phyloP scores from a whole-genome alignment of 2,797 vertebrate species.

The Neomorphus geoffroyi region DNA sequence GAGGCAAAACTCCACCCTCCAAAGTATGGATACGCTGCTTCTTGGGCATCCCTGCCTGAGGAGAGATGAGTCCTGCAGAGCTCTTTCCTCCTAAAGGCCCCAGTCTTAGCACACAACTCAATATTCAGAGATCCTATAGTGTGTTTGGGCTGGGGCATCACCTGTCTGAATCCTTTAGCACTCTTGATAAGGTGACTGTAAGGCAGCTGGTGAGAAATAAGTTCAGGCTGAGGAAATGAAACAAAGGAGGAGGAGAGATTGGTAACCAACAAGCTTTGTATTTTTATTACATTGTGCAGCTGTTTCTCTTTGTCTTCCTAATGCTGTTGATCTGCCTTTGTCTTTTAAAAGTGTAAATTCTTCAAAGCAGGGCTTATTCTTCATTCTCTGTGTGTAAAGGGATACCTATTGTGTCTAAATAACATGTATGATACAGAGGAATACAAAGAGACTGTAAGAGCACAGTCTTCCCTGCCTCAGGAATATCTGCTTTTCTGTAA shows the following conservation, averaged over 20 bases:
- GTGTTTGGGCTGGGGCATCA: not conserved
- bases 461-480: not conserved
- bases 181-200: not conserved
- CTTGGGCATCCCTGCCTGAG: not conserved
- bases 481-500: not conserved
- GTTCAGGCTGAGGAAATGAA: not conserved
- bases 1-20: not conserved
- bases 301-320: constrained; percentile 26
- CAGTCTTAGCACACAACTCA: not conserved
- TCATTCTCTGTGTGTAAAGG: not conserved
- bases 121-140: not conserved
- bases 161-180: not conserved
- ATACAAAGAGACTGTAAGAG: not conserved
- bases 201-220: not conserved
- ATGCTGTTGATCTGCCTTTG: not conserved
- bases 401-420: not conserved
- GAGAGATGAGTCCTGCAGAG: not conserved
- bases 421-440: not conserved
- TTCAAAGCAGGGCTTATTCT: not conserved
- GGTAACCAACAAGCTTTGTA: not conserved
- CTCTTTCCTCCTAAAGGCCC: not conserved
- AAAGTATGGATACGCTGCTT: not conserved
- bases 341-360: not conserved
- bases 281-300: not conserved
- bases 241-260: not conserved